A percentile compares a stretch with the other conserved stretches of the same genome.
Evolutionary conservation across 2,888 invertebrate genomes (phyloP).

Genomic region (Athalia circularis): DNA sequence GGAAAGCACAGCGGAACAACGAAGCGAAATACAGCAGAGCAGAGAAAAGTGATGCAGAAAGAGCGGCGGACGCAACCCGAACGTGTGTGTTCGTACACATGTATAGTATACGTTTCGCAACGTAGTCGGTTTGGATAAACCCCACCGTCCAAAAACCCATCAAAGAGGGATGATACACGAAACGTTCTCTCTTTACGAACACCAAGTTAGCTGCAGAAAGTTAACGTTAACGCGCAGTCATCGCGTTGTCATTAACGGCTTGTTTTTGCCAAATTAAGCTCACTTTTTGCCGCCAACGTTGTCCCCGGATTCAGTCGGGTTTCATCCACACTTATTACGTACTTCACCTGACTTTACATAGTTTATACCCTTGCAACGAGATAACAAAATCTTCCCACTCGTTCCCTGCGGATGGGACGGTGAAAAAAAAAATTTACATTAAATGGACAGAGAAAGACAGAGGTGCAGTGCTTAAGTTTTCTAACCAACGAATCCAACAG

Average conservation of each 20-base stretch:
- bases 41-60: not conserved
- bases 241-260: conserved; percentile 64
- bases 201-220: too few species aligned
- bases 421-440: not conserved
- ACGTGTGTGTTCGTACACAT: too few species aligned
- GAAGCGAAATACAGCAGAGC: not conserved
- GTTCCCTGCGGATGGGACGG: not conserved
- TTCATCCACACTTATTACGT: not conserved
- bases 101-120: too few species aligned
- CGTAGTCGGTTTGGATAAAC: too few species aligned
- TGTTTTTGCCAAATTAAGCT: conserved; percentile 46
- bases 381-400: conserved; percentile 10
- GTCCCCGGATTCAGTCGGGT: not conserved
- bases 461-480: too few species aligned
- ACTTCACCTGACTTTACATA: not conserved
- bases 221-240: conserved; percentile 46
- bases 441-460: not conserved
- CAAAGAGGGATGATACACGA: too few species aligned
- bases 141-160: too few species aligned
- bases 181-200: too few species aligned
- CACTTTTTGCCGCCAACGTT: not conserved
- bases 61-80: not conserved
- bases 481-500: not conserved
- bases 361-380: not conserved
- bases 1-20: not conserved